These are phyloP conservation scores for Rhinophrynus dorsalis DNA, from an alignment of 2,797 vertebrate species.

Conservation along the genomic window DNA sequence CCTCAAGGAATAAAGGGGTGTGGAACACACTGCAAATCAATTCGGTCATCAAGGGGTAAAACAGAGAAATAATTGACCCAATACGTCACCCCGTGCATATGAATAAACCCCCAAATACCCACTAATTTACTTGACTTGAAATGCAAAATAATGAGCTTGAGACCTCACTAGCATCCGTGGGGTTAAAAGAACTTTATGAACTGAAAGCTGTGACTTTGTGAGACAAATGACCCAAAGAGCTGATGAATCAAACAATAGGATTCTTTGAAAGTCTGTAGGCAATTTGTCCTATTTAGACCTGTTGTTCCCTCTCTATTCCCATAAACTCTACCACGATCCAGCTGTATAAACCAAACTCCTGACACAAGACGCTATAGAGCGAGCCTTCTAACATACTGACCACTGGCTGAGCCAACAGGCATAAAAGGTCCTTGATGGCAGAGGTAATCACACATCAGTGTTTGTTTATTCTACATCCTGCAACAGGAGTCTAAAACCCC, in stretches of 20 bases:
- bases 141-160: too few relatives aligned
- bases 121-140: too few relatives aligned
- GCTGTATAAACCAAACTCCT: constrained; percentile 83
- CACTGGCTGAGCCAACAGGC: constrained; percentile 63
- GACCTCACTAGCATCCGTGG: too few relatives aligned
- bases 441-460: constrained; percentile 78
- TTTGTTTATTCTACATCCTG: constrained; percentile 90
- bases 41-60: too few relatives aligned
- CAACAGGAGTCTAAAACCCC: constrained; percentile 81
- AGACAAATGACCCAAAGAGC: too few relatives aligned
- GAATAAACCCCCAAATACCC: too few relatives aligned
- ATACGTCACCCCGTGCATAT: too few relatives aligned
- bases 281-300: constrained; percentile 52
- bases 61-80: too few relatives aligned
- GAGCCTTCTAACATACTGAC: constrained; percentile 62
- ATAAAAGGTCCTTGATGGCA: constrained; percentile 78
- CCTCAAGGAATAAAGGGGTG: too few relatives aligned
- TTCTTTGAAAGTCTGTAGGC: constrained; percentile 39
- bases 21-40: too few relatives aligned
- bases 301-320: constrained; percentile 48
- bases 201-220: too few relatives aligned
- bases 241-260: background rate
- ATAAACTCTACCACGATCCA: constrained; percentile 68
- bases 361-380: constrained; percentile 64
- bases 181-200: too few relatives aligned